phyloP scores from a whole-genome alignment of 2,113 vertebrate species.

The Tupaia chinensis region DNA sequence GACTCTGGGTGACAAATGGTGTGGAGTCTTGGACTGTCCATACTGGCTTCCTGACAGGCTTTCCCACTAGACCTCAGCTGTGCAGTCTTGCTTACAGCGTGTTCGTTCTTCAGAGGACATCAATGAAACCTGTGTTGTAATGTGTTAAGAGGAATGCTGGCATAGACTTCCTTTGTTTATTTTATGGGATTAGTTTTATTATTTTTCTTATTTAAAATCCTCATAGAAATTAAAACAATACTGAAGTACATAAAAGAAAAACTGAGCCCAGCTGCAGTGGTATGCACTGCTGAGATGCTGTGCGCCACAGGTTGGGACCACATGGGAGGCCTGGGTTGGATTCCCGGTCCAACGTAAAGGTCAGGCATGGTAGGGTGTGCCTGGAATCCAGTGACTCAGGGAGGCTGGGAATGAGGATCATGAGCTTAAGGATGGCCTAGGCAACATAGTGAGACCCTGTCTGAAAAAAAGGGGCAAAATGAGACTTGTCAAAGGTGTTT shows the following conservation, averaged over 20 bases:
- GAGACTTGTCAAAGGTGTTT: no score
- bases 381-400: no score
- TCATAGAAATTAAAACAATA: conserved; percentile 33
- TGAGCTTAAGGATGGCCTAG: no score
- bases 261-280: no score
- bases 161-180: conserved; percentile 37
- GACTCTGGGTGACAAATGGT: background rate
- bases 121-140: conserved; percentile 25
- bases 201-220: conserved; percentile 54
- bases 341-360: no score
- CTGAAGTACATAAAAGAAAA: background rate
- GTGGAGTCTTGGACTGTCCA: background rate
- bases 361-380: no score
- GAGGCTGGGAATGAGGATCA: no score
- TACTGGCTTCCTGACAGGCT: conserved; percentile 9
- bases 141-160: conserved; percentile 20
- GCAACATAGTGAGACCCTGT: no score
- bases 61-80: background rate
- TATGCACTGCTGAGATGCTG: no score
- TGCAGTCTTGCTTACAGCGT: background rate
- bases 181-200: conserved; percentile 30
- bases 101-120: background rate
- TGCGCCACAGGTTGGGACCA: no score
- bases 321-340: no score
- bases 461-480: no score